Evolutionary conservation across 2,888 invertebrate species (phyloP).

Genomic region (Microctonus brassicae): DNA sequence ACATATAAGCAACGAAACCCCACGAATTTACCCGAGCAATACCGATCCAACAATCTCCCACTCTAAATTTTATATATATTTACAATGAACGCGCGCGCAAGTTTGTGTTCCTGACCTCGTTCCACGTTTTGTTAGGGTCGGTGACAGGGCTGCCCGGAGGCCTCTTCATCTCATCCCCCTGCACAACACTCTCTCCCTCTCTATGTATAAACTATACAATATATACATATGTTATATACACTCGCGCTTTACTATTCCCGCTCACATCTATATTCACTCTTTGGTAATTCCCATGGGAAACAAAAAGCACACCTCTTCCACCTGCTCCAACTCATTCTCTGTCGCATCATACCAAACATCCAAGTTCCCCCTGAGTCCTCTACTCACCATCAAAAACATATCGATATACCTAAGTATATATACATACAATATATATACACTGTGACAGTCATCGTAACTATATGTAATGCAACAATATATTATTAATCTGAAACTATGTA

Average conservation of each 20-base stretch:
- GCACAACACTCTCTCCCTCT: background rate
- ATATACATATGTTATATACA: background rate
- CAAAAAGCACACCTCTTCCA: background rate
- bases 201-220: background rate
- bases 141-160: conserved; percentile 54
- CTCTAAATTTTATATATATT: background rate
- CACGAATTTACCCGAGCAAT: conserved; percentile 15
- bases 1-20: background rate
- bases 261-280: background rate
- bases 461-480: too few species aligned
- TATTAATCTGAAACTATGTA: too few species aligned
- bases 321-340: too few species aligned
- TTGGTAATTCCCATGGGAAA: background rate
- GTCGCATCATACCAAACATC: too few species aligned
- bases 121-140: conserved; percentile 62
- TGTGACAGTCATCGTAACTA: too few species aligned
- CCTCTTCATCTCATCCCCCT: conserved; percentile 20
- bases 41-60: conserved; percentile 43
- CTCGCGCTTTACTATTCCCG: too few species aligned
- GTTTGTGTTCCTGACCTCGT: conserved; percentile 63
- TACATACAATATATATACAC: too few species aligned
- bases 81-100: background rate
- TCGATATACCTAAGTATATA: too few species aligned
- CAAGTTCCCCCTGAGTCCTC: too few species aligned
- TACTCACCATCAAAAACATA: too few species aligned